Conservation (phyloP, 1,140 invertebrate genomes). For the Dermatophagoides farinae region DNA sequence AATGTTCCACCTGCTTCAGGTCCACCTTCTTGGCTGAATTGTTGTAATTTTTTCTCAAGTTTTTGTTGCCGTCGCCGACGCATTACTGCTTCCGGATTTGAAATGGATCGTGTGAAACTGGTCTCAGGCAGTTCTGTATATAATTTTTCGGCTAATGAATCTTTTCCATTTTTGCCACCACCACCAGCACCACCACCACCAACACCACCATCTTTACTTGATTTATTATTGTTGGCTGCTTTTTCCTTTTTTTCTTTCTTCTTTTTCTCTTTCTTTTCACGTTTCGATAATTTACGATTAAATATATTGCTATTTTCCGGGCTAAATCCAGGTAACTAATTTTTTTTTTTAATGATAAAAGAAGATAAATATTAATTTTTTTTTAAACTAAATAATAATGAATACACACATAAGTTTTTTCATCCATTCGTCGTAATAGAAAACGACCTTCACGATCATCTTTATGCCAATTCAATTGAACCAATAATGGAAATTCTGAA, state of each 20-base stretch:
- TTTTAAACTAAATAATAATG: neutral
- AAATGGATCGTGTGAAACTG: slow-evolving; percentile 91
- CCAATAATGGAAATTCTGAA: slow-evolving; percentile 80
- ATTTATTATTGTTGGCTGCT: slow-evolving; percentile 13
- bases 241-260: slow-evolving; percentile 82
- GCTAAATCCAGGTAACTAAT: neutral
- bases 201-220: slow-evolving; percentile 10
- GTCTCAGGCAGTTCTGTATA: slow-evolving; percentile 92
- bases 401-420: slow-evolving; percentile 32
- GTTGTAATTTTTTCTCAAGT: slow-evolving; percentile 83
- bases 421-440: slow-evolving; percentile 66
- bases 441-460: slow-evolving; percentile 94
- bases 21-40: slow-evolving; percentile 59
- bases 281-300: slow-evolving; percentile 81
- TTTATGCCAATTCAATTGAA: slow-evolving; percentile 98
- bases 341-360: neutral
- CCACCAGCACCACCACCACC: too few species aligned
- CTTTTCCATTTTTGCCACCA: slow-evolving; percentile 21
- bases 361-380: neutral
- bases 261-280: slow-evolving; percentile 93
- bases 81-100: slow-evolving; percentile 98
- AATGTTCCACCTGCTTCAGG: slow-evolving; percentile 70
- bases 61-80: slow-evolving; percentile 84
- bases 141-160: slow-evolving; percentile 60
- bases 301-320: slow-evolving; percentile 31